Evolutionary conservation across 2,113 vertebrate genomes (phyloP), one percentile per base, ranked within the genome.

Genomic region (Salvelinus alpinus): DNA sequence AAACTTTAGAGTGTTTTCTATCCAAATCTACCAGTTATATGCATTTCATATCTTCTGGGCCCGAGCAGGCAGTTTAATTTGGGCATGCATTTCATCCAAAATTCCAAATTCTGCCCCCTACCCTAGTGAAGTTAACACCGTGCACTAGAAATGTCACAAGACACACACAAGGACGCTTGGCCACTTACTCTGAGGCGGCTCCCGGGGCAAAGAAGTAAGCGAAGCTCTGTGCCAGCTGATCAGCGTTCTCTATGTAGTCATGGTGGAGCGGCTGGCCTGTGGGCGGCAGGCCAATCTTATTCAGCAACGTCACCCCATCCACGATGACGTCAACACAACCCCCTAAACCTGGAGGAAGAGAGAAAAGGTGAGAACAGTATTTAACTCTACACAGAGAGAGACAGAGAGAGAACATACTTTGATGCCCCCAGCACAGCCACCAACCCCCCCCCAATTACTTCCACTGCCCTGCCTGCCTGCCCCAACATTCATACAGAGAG

Each of bases 321-420:
- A 95, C 94, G 7, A 95, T 87, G 71, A 95, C 87, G 82, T 95
- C 95, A 67, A 94, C 94, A 75, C 95, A 95, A 27, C 95, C 95
- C 5, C 95, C 95, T 73, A 95, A 95, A 57, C 95, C 95, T 95
- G 82, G 12, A 68, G 65, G 8, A 48, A 34, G 5, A 73, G 3
- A 29, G 4, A 31, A 16, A 68, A 14, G 70, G 24, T 3, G 22
- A 34, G 7, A 54, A 34, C 6, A 62, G 27, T 14, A 25, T 16
- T 16, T 51, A 51, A 51, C 34, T 34, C 6, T 34, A 34, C 34
- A 34, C 34, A 34, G 34, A 48, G 66, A 57, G n/a, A 2, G 3
- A 34, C 11, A 70, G 2, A 2, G 48, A 34, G 6, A 6, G 38
- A 38, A 38, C 38, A 38, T 38, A 9, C 9, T 38, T 38, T 38